Base-by-base conservation (phyloP, 1,140 invertebrate species). In the Drosophila mayri region DNA sequence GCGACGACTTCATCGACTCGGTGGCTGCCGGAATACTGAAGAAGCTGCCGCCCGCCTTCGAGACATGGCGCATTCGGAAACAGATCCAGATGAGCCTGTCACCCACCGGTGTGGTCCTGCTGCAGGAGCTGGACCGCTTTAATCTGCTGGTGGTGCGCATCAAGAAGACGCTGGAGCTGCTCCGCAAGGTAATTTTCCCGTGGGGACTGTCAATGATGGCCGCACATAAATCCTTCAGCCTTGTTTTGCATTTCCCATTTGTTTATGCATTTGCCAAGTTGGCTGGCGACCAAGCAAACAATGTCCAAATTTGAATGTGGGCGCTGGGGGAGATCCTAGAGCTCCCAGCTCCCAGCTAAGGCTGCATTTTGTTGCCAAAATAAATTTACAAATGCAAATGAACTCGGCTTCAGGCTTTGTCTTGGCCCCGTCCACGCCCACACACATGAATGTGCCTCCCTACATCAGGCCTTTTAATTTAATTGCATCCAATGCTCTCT, bases 41-140 rank as follows among this genome's bases (percentile, higher is more conserved):
- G 50, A 97, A 97, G 92, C 94, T 98, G 55, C 97, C 97, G 0
- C 78, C 90, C 18, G 93, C 95, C 63, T 98, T 96, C 86, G 96
- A 98, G 90, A 94, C 98, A 5, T 95, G 95, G 93, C 96, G 95
- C 93, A 95, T 98, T 22, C 94, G 95, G 61, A 96, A 96, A 92
- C 95, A 95, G 80, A 97, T 96, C 90, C 96, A 96, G 70, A 93
- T 96, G 84, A 94, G 94, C 68, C 95, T 98, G 47, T 95, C 96
- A 5, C 97, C 98, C 7, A 96, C 96, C 0, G 95, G 96, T 0
- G 95, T 98, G 28, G 97, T 98, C 5, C 93, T 98, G 32, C 94
- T 98, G 46, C 97, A 98, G 94, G 98, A 98, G 92, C 92, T 98
- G 20, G 97, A 98, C 84, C 94, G 97, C 85, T 98, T 98, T 92